Evolutionary conservation across 2,113 vertebrate species (phyloP), one percentile per base, ranked within the genome.

Genomic region (Isichthys henryi): DNA sequence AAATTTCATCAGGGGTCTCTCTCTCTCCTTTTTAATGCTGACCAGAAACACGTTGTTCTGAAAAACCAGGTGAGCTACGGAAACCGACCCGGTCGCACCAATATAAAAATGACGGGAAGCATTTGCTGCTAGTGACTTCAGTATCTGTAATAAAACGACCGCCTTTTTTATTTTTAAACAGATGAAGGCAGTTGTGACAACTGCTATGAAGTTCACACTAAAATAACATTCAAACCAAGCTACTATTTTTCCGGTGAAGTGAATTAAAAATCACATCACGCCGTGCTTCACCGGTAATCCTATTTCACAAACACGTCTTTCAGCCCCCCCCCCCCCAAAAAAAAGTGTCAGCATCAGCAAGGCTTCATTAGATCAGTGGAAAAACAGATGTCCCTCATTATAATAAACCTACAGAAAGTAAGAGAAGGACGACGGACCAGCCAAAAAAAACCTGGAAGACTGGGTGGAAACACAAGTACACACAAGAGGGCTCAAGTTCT

Each of bases 351-450:
- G 46, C 88, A 86, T 90, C 46, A 83, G 31, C 45, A 66, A 39
- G 49, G 31, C 77, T 46, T 88, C 90, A 91, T 90, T 92, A 91
- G 90, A 87, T 90, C 88, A 62, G 43, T 90, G 85, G 88, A 91
- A 90, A 91, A 88, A 90, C 91, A 91, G 90, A 91, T 91, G 91
- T 89, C 53, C 82, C 82, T 87, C 80, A 90, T 92, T 92, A 92
- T 45, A 84, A 90, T 80, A 87, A 49, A 45, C 39, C 56, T 85
- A n/a, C 80, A 80, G 90, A 58, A 82, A 82, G 80, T 77, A 89
- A 39, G 7, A 87, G 46, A 6, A 27, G 74, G 46, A 77, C 45
- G 70, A 87, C n/a, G 43, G 58, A 82, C 70, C 70, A 49, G 85
- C 74, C 50, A 89, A 39, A 56, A 56, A 87, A 53, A 56, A 46